These are phyloP conservation scores for Stichopus chloronotus DNA, from an alignment of 35 echinoderm and acorn worm genomes.

Conservation along the genomic window DNA sequence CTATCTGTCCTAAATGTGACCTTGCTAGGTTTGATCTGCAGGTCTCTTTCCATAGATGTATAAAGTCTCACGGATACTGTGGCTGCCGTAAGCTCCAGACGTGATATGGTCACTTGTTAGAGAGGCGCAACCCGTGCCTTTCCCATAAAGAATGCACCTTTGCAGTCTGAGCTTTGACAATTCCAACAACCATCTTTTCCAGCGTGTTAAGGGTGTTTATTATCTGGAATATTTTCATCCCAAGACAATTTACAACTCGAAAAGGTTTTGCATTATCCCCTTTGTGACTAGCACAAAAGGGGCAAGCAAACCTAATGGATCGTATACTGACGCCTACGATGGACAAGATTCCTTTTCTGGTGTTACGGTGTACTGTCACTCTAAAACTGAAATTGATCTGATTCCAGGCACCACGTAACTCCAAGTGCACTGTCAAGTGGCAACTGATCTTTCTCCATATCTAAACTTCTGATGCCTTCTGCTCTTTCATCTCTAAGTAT, in stretches of 20 bases:
- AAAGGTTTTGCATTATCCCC: constrained; percentile 72
- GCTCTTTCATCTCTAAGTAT: constrained; percentile 72
- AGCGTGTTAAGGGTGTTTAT: constrained; percentile 29
- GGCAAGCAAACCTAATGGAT: constrained; percentile 71
- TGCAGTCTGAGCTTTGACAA: constrained; percentile 56
- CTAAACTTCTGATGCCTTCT: constrained; percentile 50
- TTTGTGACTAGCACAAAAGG: constrained; percentile 71
- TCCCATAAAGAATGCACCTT: constrained; percentile 47
- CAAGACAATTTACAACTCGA: constrained; percentile 62
- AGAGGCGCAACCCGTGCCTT: constrained; percentile 74
- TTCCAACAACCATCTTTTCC: constrained; percentile 72
- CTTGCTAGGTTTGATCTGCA: constrained; percentile 3
- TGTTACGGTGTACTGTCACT: constrained; percentile 44
- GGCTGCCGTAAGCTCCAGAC: constrained; percentile 75
- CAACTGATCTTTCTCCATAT: constrained; percentile 50
- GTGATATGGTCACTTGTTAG: constrained; percentile 67
- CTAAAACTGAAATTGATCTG: constrained; percentile 63
- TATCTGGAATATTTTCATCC: constrained; percentile 71
- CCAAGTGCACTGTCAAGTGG: constrained; percentile 77
- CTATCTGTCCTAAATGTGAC: constrained; percentile 78
- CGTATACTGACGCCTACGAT: constrained; percentile 74
- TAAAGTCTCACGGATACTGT: constrained; percentile 53
- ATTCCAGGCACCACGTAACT: constrained; percentile 61
- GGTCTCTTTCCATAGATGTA: constrained; percentile 45
- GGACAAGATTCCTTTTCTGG: constrained; percentile 62